These are phyloP conservation scores for Phaethon lepturus DNA, from an alignment of 2,113 vertebrate species.

Conservation along the genomic window DNA sequence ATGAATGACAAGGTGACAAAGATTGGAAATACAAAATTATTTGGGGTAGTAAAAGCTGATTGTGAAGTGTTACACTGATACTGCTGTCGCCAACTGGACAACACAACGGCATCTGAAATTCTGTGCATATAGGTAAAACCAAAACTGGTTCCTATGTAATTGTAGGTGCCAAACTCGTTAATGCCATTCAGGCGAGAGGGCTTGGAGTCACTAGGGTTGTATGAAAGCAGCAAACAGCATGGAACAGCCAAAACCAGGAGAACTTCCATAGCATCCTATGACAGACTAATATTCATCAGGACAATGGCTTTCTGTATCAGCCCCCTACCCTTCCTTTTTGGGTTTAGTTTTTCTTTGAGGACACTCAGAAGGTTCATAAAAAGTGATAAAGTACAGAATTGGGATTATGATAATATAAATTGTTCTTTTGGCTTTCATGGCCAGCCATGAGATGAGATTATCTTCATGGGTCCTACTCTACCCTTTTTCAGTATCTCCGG, in stretches of 20 bases:
- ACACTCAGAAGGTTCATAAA: too few species aligned
- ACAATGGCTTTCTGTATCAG: too few species aligned
- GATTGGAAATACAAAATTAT: background rate
- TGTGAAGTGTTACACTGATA: background rate
- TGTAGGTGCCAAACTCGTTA: background rate
- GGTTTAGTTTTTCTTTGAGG: background rate
- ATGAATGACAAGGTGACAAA: background rate
- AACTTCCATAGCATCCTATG: background rate
- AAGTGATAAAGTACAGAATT: rapidly evolving
- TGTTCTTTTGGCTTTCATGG: background rate
- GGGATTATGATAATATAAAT: background rate
- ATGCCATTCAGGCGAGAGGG: background rate
- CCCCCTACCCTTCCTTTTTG: too few species aligned
- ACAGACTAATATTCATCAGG: rapidly evolving
- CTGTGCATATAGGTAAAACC: background rate
- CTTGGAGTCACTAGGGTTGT: rapidly evolving
- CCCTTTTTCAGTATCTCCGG: background rate
- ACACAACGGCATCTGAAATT: background rate
- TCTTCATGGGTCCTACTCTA: background rate
- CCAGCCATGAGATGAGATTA: background rate
- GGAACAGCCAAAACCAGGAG: background rate
- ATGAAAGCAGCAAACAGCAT: background rate
- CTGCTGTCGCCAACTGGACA: background rate
- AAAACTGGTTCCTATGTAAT: rapidly evolving
- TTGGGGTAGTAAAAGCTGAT: background rate